Base-by-base conservation (phyloP, 1,140 invertebrate species). In the Eumeta japonica region DNA sequence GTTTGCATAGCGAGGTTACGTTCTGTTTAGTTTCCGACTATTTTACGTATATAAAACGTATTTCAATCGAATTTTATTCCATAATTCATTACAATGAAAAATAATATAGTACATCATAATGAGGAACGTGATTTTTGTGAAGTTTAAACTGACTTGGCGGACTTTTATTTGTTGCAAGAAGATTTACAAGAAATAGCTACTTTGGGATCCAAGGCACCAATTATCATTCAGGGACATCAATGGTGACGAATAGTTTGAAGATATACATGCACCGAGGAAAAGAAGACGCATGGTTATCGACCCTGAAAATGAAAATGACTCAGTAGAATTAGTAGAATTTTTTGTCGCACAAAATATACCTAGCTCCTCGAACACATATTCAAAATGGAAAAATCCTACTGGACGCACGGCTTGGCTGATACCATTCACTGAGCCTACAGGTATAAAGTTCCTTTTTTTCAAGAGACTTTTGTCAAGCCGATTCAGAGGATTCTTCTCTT, bases 161-260 rank as follows among this genome's bases (percentile, higher is more conserved):
- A 54, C 38, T 54, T 54, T 43, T 48, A 54, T 50, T 54, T 50
- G 48, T 50, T 45, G 39, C 51, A 54, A 43, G 45, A 50, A 48
- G 51, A 50, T 48, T 54, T 38, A 46, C 42, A 54, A 43, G 35
- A 50, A 54, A 54, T 50, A 41, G 43, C 48, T 43, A 45, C 45
- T 39, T 54, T 48, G 46, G 51, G 50, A 50, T n/a, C n/a, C n/a
- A n/a, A n/a, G n/a, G n/a, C n/a, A 48, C 46, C 46, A 50, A 48
- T 50, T 53, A 37, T 41, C 37, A 49, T 27, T 43, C 36, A n/a
- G 45, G 50, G 42, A 43, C 46, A 50, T 43, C 44, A 50, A 50
- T 46, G 48, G 47, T 52, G 46, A 52, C 41, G 12, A 41, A 47
- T 50, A 50, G n/a, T 50, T 31, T 47, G 43, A 53, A 47, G 38